Base-by-base conservation (phyloP, 1,140 invertebrate species). In the Triops longicaudatus region DNA sequence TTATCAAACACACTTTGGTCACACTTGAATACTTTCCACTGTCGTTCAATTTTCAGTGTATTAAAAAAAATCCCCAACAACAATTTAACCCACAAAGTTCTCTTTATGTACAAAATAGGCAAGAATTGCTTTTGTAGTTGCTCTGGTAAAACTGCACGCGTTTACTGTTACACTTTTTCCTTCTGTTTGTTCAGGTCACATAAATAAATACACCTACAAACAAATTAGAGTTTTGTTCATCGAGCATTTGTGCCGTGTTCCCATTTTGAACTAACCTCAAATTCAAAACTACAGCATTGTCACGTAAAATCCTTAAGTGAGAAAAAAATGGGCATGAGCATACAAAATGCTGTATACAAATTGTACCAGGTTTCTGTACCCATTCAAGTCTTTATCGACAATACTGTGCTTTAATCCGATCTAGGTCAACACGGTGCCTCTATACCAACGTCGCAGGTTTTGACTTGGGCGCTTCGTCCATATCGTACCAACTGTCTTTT, bases 401-500 rank as follows among this genome's bases (percentile, higher is more conserved):
- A 37, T 37, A 37, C 31, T 37, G 31, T 7, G 7, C 31, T 37
- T 37, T 37, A 2, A 7, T 37, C 31, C 31, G 31, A 37, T 37
- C 2, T 37, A 37, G 31, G 31, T 37, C 31, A 37, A 37, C 31
- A 37, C 7, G 2, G 2, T 7, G 31, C 31, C 31, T 37, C 31
- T 37, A 63, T 63, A 50, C 41, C 22, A 50, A 75, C 14, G 74
- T 43, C 11, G 74, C 41, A 75, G 74, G 44, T 50, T 43, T 43
- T 7, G 74, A 26, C 5, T 75, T 50, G 14, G 41, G 44, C 17
- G 41, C 3, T 26, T 75, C 74, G 7, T 41, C 44, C 26, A 50
- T n/a, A 42, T 75, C 74, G 17, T 43, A 42, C 26, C 26, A 27
- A 27, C 14, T 44, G 26, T 41, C 37, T 75, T 50, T 22, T 6